Evolutionary conservation across 1,140 invertebrate genomes (phyloP).

Genomic region (Aphidius gifuensis): DNA sequence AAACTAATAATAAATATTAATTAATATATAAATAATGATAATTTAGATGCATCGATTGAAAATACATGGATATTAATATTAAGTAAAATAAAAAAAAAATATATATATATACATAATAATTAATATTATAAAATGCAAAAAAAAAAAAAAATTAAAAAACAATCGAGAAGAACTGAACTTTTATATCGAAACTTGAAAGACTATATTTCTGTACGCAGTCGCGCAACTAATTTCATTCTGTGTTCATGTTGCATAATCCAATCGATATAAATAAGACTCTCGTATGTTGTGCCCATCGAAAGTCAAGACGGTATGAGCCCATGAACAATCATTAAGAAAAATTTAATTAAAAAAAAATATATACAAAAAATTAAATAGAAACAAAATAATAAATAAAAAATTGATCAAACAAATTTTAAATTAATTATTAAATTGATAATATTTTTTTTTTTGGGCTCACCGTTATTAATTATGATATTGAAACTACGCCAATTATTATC

Average conservation of each 20-base stretch:
- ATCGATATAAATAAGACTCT: conserved; percentile 53
- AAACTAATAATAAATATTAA: not conserved
- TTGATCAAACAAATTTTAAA: no score
- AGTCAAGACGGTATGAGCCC: conserved; percentile 25
- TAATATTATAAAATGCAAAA: no score
- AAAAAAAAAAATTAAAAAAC: conserved; percentile 34
- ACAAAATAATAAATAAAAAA: no score
- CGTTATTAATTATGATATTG: no score
- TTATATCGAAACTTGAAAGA: conserved; percentile 58
- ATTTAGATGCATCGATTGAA: conserved; percentile 23
- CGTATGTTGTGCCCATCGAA: conserved; percentile 46
- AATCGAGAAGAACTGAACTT: conserved; percentile 56
- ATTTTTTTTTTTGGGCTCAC: no score
- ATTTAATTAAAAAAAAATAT: no score
- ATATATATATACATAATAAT: not conserved
- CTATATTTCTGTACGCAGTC: conserved; percentile 58
- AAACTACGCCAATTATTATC: no score
- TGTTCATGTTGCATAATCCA: conserved; percentile 56
- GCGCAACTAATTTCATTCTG: conserved; percentile 54
- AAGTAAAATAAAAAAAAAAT: conserved; percentile 14
- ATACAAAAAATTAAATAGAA: no score
- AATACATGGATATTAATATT: conserved; percentile 10
- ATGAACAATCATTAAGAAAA: conserved; percentile 12
- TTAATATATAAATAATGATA: conserved; percentile 23
- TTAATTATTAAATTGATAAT: no score